Evolutionary conservation across 2,113 vertebrate genomes (phyloP).

Genomic region (Hippocampus barbouri): DNA sequence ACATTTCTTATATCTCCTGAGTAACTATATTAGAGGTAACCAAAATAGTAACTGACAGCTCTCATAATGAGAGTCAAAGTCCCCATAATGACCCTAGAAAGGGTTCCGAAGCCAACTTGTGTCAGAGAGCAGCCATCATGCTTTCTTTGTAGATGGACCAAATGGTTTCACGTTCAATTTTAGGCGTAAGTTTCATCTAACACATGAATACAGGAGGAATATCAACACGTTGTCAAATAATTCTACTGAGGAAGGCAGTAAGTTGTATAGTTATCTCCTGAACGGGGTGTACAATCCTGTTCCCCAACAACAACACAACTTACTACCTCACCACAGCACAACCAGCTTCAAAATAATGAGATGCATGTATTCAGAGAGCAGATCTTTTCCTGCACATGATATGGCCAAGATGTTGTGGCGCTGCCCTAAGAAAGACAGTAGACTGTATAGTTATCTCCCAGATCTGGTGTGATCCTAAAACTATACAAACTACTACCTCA

Average conservation of each 20-base stretch:
- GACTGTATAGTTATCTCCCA: constrained; percentile 99
- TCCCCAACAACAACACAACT: constrained; percentile 96
- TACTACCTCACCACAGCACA: constrained; percentile 87
- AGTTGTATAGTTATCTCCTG: constrained; percentile 94
- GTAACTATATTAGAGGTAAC: neutral
- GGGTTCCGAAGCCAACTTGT: neutral
- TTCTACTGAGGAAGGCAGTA: constrained; percentile 86
- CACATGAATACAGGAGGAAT: neutral
- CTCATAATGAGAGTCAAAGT: neutral
- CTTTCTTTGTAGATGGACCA: neutral
- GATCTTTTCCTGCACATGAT: neutral
- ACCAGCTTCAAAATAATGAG: constrained; percentile 27
- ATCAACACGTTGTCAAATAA: neutral
- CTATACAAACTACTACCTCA: constrained; percentile 99
- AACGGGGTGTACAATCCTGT: constrained; percentile 79
- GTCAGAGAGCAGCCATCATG: neutral
- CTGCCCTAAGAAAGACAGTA: constrained; percentile 94
- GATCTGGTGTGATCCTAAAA: constrained; percentile 98
- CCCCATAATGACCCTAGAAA: neutral
- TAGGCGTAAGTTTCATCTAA: neutral
- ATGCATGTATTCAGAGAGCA: neutral
- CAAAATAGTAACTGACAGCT: neutral
- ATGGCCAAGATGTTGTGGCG: constrained; percentile 50
- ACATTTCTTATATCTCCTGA: too few relatives aligned
- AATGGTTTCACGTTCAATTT: neutral